These are phyloP conservation scores for Thalassaphorura encarpata DNA, from an alignment of 1,140 invertebrate genomes.

Conservation along the genomic window DNA sequence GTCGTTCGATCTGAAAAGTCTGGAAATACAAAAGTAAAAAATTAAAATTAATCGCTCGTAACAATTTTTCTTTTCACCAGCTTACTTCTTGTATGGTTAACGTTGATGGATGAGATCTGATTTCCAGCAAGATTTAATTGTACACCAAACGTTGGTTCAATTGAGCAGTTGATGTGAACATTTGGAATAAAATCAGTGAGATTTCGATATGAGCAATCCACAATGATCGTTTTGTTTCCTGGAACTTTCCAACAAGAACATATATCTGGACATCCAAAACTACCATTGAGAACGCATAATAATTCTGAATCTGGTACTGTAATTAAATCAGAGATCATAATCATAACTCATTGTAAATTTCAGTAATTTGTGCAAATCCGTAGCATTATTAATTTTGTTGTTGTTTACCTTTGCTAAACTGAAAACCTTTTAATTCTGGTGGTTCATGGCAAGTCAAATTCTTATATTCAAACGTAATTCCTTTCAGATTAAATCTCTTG, in stretches of 20 bases:
- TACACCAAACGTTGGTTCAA: slow-evolving; percentile 4
- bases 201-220: slow-evolving; percentile 14
- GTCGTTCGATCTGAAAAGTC: slow-evolving; percentile 11
- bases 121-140: slow-evolving; percentile 14
- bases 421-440: slow-evolving; percentile 7
- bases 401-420: slow-evolving; percentile 12
- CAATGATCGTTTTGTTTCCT: slow-evolving; percentile 14
- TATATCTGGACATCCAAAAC: slow-evolving; percentile 15
- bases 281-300: background rate
- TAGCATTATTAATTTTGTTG: too few relatives aligned
- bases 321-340: too few relatives aligned
- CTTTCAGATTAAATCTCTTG: slow-evolving; percentile 16
- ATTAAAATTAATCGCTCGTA: background rate
- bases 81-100: slow-evolving; percentile 3
- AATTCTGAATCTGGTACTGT: background rate
- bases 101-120: background rate
- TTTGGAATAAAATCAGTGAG: background rate
- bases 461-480: slow-evolving; percentile 10
- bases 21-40: slow-evolving; percentile 8
- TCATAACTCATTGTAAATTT: too few relatives aligned
- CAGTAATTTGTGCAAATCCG: too few relatives aligned
- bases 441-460: slow-evolving; percentile 21
- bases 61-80: background rate
- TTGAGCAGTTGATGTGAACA: background rate
- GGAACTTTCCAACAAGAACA: slow-evolving; percentile 23